These are phyloP conservation scores for Dasypolia templi DNA, from an alignment of 2,888 invertebrate species.

Conservation along the genomic window DNA sequence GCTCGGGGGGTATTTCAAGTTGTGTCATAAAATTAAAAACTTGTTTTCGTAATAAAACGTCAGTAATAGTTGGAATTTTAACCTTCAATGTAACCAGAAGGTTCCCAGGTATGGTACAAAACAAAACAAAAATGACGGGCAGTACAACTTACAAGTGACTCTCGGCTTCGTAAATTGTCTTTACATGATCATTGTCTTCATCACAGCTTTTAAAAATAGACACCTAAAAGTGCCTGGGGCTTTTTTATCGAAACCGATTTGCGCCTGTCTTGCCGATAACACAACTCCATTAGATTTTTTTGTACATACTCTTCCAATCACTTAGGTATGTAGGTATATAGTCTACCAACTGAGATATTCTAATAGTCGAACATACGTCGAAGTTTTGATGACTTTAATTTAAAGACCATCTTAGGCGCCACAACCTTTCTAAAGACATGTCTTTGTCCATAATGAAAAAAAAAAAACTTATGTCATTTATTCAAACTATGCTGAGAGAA, in stretches of 20 bases:
- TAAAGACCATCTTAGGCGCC: background rate
- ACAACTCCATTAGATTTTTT: slow-evolving; percentile 24
- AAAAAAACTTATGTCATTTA: too few relatives aligned
- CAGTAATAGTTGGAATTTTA: too few relatives aligned
- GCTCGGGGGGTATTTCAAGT: too few relatives aligned
- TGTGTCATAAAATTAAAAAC: too few relatives aligned
- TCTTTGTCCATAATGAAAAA: background rate
- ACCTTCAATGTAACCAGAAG: too few relatives aligned
- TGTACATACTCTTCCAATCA: slow-evolving; percentile 1
- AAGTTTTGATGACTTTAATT: background rate
- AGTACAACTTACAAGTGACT: too few relatives aligned
- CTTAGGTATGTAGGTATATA: background rate
- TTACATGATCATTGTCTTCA: too few relatives aligned
- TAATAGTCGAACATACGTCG: background rate
- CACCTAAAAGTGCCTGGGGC: background rate
- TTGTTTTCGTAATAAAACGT: too few relatives aligned
- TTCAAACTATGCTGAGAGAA: too few relatives aligned
- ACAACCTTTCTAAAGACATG: background rate
- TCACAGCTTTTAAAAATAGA: slow-evolving; percentile 10
- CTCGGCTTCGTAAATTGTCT: too few relatives aligned
- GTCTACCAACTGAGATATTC: background rate
- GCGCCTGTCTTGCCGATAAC: slow-evolving; percentile 3
- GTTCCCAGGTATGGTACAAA: too few relatives aligned
- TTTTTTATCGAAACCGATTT: slow-evolving; percentile 33
- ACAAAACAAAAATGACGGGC: too few relatives aligned